Percentiles rank a stretch among this genome's conserved stretches.
These are phyloP conservation scores for Hermaeophaga mercurialis DNA, from an alignment of 2,888 invertebrate genomes.

Conservation along the genomic window DNA sequence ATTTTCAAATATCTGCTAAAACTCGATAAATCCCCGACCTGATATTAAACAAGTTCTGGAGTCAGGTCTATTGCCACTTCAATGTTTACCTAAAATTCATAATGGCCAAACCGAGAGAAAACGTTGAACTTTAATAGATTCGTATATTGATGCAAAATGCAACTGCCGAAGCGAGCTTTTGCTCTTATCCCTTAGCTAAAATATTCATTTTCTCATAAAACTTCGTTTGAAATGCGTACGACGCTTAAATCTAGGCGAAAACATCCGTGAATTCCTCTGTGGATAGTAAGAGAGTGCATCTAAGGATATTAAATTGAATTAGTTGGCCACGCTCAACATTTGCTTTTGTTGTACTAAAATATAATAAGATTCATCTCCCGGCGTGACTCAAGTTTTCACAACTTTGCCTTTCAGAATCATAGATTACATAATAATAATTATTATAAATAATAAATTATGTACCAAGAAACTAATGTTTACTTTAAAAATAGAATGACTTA, in stretches of 20 bases:
- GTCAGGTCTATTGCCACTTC: background rate
- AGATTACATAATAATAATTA: too few species aligned
- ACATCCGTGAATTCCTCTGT: background rate
- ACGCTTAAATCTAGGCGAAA: background rate
- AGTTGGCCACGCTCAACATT: slow-evolving; percentile 1
- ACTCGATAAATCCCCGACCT: background rate
- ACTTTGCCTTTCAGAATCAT: too few species aligned
- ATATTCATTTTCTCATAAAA: slow-evolving; percentile 20
- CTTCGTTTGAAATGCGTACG: slow-evolving; percentile 13
- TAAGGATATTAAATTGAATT: slow-evolving; percentile 18
- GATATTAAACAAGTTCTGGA: background rate
- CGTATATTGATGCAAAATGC: background rate
- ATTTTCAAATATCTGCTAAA: too few species aligned
- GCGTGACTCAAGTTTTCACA: too few species aligned
- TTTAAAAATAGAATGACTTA: too few species aligned
- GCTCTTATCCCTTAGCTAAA: background rate
- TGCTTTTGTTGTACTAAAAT: background rate
- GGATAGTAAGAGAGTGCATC: background rate
- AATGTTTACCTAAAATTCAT: slow-evolving; percentile 1
- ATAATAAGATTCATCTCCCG: too few species aligned
- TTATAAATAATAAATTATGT: too few species aligned
- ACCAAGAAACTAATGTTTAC: too few species aligned
- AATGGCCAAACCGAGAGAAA: background rate
- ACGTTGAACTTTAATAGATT: background rate
- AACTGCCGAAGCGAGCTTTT: background rate